Evolutionary conservation across 2,113 vertebrate genomes (phyloP).

Genomic region (Scomber scombrus): DNA sequence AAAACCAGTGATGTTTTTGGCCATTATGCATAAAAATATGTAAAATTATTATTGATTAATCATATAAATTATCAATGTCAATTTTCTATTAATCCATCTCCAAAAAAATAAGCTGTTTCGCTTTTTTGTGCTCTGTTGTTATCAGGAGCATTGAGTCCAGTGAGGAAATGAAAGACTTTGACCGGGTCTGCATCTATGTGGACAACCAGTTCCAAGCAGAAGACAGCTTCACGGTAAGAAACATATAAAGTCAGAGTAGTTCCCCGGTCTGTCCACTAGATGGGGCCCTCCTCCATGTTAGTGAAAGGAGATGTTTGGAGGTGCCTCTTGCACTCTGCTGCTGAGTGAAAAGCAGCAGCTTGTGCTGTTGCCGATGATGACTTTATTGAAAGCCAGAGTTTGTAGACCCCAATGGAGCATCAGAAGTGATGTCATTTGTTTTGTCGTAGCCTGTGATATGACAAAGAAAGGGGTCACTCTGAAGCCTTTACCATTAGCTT

Average conservation of each 20-base stretch:
- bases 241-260: slow-evolving; percentile 3
- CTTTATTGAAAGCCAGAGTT: not conserved
- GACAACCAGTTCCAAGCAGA: slow-evolving; percentile 82
- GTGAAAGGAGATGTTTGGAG: not conserved
- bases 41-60: not conserved
- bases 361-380: not conserved
- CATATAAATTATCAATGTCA: not conserved
- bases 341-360: not conserved
- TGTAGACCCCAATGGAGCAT: not conserved
- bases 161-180: slow-evolving; percentile 84
- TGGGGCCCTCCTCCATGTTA: slow-evolving; percentile 68
- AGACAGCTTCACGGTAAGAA: slow-evolving; percentile 86
- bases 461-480: not conserved
- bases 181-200: slow-evolving; percentile 83
- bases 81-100: not conserved
- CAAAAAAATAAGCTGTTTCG: not conserved
- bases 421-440: too few species aligned
- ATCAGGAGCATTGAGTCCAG: slow-evolving; percentile 82
- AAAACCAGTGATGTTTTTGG: not conserved
- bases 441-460: not conserved
- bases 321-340: not conserved
- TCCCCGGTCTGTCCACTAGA: slow-evolving; percentile 69
- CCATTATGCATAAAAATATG: not conserved
- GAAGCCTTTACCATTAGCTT: too few species aligned
- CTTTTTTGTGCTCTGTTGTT: slow-evolving; percentile 13